Evolutionary conservation across 2,888 invertebrate genomes (phyloP).

Genomic region (Sipunculus nudus): DNA sequence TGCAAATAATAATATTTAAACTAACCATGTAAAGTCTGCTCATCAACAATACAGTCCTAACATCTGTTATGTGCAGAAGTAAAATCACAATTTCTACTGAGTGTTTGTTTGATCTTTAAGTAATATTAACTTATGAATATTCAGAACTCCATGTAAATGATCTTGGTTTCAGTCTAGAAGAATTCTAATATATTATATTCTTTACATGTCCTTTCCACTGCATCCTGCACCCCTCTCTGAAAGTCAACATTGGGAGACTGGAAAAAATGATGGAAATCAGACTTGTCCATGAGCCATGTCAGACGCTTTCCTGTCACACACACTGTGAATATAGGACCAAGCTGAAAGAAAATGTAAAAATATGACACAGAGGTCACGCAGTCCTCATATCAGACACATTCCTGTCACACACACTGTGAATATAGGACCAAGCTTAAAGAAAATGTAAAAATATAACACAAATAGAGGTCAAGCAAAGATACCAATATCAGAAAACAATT

Average conservation of each 20-base stretch:
- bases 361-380: no score
- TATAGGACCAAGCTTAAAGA: constrained; percentile 52
- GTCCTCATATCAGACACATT: constrained; percentile 55
- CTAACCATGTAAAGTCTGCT: no score
- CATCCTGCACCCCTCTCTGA: constrained; percentile 52
- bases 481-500: no score
- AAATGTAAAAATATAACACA: no score
- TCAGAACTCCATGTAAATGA: not conserved
- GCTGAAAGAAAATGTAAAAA: constrained; percentile 47
- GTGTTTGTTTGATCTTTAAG: no score
- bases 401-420: constrained; percentile 56
- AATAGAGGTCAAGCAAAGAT: no score
- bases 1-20: no score
- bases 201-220: constrained; percentile 54
- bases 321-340: constrained; percentile 54
- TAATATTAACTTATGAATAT: no score
- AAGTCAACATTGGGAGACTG: constrained; percentile 51
- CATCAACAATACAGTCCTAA: no score
- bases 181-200: not conserved
- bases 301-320: constrained; percentile 54
- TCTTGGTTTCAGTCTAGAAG: not conserved
- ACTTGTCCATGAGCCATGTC: constrained; percentile 53
- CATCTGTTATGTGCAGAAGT: no score
- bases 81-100: no score
- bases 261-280: constrained; percentile 55